Percentiles rank a stretch among this genome's conserved stretches.
Conservation (phyloP, 2,888 invertebrate genomes). For the Tetragonula carbonaria region DNA sequence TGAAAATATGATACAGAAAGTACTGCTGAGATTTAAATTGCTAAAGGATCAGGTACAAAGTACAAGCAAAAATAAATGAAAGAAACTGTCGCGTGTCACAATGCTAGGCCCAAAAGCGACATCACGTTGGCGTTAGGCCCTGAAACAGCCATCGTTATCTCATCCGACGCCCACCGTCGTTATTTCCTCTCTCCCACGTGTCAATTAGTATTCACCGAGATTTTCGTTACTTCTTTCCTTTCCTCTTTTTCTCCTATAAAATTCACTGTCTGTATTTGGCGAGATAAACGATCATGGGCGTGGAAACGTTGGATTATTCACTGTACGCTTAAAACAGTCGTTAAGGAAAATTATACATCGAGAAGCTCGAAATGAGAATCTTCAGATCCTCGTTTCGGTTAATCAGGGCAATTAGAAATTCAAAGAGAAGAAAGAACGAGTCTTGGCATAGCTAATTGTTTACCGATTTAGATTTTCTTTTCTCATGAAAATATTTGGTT, state of each 20-base stretch:
- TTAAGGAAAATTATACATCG: neutral
- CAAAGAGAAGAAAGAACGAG: neutral
- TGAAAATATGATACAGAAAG: no score
- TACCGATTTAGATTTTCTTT: slow-evolving; percentile 4
- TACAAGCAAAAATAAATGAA: neutral
- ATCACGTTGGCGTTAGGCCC: slow-evolving; percentile 41
- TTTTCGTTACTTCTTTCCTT: slow-evolving; percentile 23
- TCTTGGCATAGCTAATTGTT: neutral
- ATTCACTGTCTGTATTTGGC: slow-evolving; percentile 2
- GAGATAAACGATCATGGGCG: slow-evolving; percentile 5
- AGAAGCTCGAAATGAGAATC: neutral
- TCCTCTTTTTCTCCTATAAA: neutral
- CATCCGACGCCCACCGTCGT: slow-evolving; percentile 35
- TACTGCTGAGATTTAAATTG: neutral
- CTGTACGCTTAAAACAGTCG: neutral
- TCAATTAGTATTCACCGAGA: slow-evolving; percentile 47
- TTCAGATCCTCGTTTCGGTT: neutral
- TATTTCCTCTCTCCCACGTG: slow-evolving; percentile 54
- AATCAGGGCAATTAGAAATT: neutral
- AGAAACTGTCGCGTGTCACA: neutral
- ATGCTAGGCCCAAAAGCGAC: slow-evolving; percentile 16
- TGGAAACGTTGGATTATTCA: neutral
- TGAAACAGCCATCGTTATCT: slow-evolving; percentile 28
- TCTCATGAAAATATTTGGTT: no score
- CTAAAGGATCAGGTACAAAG: neutral